Evolutionary conservation across 2,113 vertebrate genomes (phyloP), one percentile per base, ranked within the genome.

Genomic region (Corapipo altera): DNA sequence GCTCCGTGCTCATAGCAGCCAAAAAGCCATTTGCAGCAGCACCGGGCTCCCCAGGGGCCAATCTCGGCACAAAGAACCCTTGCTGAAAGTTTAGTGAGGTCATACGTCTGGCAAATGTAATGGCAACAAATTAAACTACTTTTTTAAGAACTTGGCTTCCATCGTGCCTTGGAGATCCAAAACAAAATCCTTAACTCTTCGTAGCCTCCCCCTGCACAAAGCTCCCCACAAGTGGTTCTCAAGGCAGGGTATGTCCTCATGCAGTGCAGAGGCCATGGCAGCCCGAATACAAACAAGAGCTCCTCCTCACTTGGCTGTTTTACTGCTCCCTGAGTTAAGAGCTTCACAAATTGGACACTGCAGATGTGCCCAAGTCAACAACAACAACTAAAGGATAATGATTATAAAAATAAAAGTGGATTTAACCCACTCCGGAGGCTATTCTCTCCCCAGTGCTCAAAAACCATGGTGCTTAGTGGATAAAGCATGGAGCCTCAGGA

Each of bases 71-170:
- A 97, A 96, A 96, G 93, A 95, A 95, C 91, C 87, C 86, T 97
- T 97, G 95, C 94, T 97, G 76, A 93, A 97, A 96, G 89, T 97
- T 95, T 72, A 97, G 94, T 93, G 95, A 98, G 97, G 95, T 97
- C 97, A 97, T 95, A 61, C 11, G 39, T 96, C 96, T 97, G 97
- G 97, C 94, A 97, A 97, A 93, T 85, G 80, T 62, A 95, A 95
- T 77, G 94, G 95, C 97, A 97, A 97, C 97, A 96, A 97, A 97
- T 96, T 92, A 91, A 96, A 96, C 87, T 96, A 89, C 95, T 95
- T 97, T 96, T 95, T 94, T 66, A 97, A 97, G 95, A 96, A 96
- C 87, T 83, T 96, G 95, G 91, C 96, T 96, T 85, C 85, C 51
- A 55, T 75, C 5, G 0, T 52, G 73, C 91, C 61, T 92, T 41